A percentile compares a stretch with the other conserved stretches of the same genome.
Evolutionary conservation across 2,113 vertebrate species (phyloP).

Genomic region (Hippocampus mohnikei): DNA sequence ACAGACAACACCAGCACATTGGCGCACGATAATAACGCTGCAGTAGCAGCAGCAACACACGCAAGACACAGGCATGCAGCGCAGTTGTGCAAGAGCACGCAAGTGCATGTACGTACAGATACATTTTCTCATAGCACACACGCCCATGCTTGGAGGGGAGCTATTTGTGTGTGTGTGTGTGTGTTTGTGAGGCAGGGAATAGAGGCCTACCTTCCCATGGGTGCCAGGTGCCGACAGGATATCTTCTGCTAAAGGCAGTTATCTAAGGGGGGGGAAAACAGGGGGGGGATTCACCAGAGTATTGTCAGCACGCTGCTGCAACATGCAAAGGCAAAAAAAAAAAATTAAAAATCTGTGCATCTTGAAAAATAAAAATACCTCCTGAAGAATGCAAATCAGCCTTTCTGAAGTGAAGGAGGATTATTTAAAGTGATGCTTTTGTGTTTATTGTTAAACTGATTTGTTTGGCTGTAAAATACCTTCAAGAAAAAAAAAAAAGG

Average conservation of each 20-base stretch:
- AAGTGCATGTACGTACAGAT: constrained; percentile 25
- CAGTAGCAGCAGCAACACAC: constrained; percentile 23
- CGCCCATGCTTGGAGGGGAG: constrained; percentile 24
- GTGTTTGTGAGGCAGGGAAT: constrained; percentile 38
- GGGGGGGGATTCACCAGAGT: constrained; percentile 34
- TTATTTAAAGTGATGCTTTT: constrained; percentile 1
- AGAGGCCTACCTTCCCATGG: constrained; percentile 52
- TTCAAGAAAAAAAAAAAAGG: background rate
- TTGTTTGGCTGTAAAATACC: constrained; percentile 7
- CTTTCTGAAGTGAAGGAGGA: background rate
- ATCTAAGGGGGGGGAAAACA: constrained; percentile 62
- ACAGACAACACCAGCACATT: constrained; percentile 63
- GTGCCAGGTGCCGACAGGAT: constrained; percentile 68
- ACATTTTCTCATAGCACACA: constrained; percentile 29
- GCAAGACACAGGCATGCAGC: constrained; percentile 31
- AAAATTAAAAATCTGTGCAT: constrained; percentile 10
- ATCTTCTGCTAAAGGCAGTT: constrained; percentile 67
- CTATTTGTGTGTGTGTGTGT: constrained; percentile 7
- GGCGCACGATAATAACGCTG: constrained; percentile 56
- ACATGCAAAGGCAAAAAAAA: constrained; percentile 43
- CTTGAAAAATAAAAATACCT: constrained; percentile 16
- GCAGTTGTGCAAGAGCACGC: constrained; percentile 23
- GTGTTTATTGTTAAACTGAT: constrained; percentile 7
- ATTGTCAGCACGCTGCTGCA: constrained; percentile 46
- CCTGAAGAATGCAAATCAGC: constrained; percentile 13